Evolutionary conservation across 2,888 invertebrate genomes (phyloP).

Genomic region (Diploptera punctata): DNA sequence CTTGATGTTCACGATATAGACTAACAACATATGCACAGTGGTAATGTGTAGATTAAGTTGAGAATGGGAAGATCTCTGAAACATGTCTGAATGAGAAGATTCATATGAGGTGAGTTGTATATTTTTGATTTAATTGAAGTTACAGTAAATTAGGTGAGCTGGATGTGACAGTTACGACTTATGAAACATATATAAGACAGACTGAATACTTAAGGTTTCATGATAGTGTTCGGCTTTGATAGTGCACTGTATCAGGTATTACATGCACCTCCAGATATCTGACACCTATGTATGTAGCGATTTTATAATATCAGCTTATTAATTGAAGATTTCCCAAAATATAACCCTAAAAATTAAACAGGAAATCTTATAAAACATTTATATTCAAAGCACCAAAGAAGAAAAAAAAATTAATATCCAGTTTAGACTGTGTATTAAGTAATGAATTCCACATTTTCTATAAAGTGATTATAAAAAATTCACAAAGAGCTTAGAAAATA

Average conservation of each 20-base stretch:
- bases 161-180: too few species aligned
- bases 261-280: not conserved
- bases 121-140: too few species aligned
- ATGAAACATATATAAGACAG: too few species aligned
- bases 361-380: conserved; percentile 4
- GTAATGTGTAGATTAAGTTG: too few species aligned
- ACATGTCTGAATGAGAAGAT: too few species aligned
- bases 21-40: too few species aligned
- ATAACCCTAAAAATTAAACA: not conserved
- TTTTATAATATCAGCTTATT: conserved; percentile 8
- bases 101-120: too few species aligned
- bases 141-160: too few species aligned
- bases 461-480: not conserved
- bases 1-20: too few species aligned
- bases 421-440: not conserved
- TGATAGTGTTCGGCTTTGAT: not conserved
- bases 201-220: conserved; percentile 13
- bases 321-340: not conserved
- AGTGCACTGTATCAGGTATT: not conserved
- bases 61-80: too few species aligned
- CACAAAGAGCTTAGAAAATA: not conserved
- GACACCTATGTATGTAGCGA: conserved; percentile 10
- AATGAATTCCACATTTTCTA: not conserved
- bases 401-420: not conserved
- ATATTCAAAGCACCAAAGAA: not conserved